phyloP scores from a whole-genome alignment of 1,140 invertebrate species.

The Meloidogyne floridensis region DNA sequence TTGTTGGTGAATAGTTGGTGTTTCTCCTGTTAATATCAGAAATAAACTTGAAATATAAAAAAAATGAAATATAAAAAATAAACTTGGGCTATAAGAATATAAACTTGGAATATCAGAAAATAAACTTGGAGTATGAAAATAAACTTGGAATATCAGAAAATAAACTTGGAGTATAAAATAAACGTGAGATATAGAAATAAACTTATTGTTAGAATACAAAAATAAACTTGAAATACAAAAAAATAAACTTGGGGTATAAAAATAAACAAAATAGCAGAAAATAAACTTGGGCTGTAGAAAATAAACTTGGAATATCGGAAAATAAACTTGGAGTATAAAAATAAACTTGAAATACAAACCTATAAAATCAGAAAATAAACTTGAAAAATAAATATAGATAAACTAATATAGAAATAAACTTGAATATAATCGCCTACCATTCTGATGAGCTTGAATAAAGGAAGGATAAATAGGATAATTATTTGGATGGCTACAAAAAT shows the following conservation, averaged over 20 bases:
- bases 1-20: neutral
- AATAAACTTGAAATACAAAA: neutral
- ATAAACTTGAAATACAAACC: neutral
- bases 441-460: neutral
- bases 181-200: no score
- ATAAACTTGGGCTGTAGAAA: neutral
- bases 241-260: neutral
- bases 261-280: neutral
- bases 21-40: neutral
- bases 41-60: constrained; percentile 7
- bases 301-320: neutral
- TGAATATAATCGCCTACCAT: neutral
- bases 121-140: no score
- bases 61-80: no score
- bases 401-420: neutral
- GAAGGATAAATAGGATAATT: neutral
- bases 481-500: neutral
- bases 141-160: no score
- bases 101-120: no score
- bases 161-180: no score
- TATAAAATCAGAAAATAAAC: neutral
- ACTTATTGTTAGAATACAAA: no score
- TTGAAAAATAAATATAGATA: neutral
- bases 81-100: no score
- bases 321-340: neutral